phyloP scores from a whole-genome alignment of 2,888 invertebrate species.

The Steinernema carpocapsae region DNA sequence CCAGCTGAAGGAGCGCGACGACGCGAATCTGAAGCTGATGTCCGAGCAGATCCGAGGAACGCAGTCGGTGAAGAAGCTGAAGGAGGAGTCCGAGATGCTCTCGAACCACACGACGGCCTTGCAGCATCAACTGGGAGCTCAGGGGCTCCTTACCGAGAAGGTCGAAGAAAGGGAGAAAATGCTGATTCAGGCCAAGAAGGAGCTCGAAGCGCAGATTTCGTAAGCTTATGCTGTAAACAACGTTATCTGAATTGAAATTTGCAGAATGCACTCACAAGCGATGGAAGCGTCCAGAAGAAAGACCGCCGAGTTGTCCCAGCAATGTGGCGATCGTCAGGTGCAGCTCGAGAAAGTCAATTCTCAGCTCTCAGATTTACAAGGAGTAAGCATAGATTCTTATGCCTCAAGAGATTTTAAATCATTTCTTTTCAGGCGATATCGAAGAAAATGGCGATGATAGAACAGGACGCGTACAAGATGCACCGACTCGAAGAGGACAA shows the following conservation, averaged over 20 bases:
- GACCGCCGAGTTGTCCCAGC: conserved; percentile 94
- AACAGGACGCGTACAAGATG: conserved; percentile 94
- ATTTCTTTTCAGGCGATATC: conserved; percentile 80
- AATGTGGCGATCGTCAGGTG: conserved; percentile 92
- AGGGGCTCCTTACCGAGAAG: conserved; percentile 88
- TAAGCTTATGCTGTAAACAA: background rate
- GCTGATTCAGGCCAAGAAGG: conserved; percentile 86
- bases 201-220: conserved; percentile 87
- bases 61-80: conserved; percentile 87
- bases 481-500: conserved; percentile 80
- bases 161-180: conserved; percentile 93
- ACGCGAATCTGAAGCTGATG: conserved; percentile 98
- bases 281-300: conserved; percentile 98
- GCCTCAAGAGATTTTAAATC: background rate
- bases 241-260: background rate
- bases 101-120: conserved; percentile 84
- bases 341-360: conserved; percentile 97
- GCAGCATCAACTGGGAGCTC: conserved; percentile 82
- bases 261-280: conserved; percentile 85
- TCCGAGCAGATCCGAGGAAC: conserved; percentile 93
- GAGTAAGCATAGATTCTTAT: conserved; percentile 35
- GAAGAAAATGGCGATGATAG: conserved; percentile 91
- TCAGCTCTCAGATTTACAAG: conserved; percentile 94
- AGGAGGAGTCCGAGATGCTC: conserved; percentile 91
- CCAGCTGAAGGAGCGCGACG: conserved; percentile 92